phyloP scores from a whole-genome alignment of 1,140 invertebrate genomes.

The Formica exsecta region DNA sequence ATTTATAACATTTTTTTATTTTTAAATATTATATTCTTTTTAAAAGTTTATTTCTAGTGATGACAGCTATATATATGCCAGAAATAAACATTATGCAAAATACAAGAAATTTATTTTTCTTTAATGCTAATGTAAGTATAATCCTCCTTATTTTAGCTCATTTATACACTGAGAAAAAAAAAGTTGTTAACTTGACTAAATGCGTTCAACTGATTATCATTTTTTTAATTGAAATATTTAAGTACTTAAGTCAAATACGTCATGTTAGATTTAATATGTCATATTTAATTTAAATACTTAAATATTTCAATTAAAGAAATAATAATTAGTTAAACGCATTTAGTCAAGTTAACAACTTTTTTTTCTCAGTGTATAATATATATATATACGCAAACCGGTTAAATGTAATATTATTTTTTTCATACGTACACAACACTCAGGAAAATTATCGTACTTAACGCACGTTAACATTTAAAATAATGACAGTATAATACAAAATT shows the following conservation, averaged over 20 bases:
- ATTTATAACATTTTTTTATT: not conserved
- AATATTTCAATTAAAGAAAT: too few species aligned
- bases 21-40: not conserved
- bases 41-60: not conserved
- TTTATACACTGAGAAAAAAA: too few species aligned
- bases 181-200: too few species aligned
- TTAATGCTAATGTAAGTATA: not conserved
- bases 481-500: not conserved
- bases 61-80: not conserved
- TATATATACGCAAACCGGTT: not conserved
- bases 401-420: slow-evolving; percentile 17
- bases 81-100: not conserved
- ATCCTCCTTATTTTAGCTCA: not conserved
- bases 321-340: too few species aligned
- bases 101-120: not conserved
- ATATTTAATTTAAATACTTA: too few species aligned
- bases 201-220: too few species aligned
- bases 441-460: not conserved
- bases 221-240: too few species aligned
- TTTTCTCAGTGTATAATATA: too few species aligned
- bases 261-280: too few species aligned
- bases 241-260: too few species aligned
- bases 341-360: too few species aligned
- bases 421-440: not conserved
- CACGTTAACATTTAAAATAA: not conserved